These are phyloP conservation scores for Ciona savignyi DNA, from an alignment of 23 tunicate genomes.

Conservation along the genomic window DNA sequence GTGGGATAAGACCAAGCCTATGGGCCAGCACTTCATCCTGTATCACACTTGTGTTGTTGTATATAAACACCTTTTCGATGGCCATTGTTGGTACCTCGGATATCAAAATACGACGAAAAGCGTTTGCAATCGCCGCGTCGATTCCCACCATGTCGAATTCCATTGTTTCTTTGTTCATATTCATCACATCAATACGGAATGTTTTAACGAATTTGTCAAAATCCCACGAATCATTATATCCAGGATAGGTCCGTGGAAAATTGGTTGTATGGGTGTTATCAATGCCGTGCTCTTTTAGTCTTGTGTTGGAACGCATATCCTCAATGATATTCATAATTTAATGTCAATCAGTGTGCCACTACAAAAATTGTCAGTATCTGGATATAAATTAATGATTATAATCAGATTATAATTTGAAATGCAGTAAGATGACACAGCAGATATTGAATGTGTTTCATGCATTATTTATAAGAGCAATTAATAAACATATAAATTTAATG, in stretches of 20 bases:
- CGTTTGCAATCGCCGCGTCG: constrained; percentile 88
- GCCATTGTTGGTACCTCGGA: constrained; percentile 99
- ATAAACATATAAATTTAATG: too few species aligned
- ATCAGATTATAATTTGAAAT: too few species aligned
- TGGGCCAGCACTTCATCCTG: constrained; percentile 98
- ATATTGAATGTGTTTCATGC: too few species aligned
- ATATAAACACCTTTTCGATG: constrained; percentile 74
- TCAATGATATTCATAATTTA: constrained; percentile 42
- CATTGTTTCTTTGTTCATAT: constrained; percentile 47
- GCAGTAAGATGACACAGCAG: too few species aligned
- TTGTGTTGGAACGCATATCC: constrained; percentile 46
- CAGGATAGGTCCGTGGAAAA: constrained; percentile 55
- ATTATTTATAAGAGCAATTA: too few species aligned
- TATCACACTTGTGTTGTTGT: constrained; percentile 82
- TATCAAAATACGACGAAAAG: constrained; percentile 77
- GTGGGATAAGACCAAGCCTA: constrained; percentile 81
- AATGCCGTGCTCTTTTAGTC: constrained; percentile 72
- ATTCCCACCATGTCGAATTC: constrained; percentile 85
- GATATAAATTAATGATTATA: too few species aligned
- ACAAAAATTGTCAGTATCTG: too few species aligned
- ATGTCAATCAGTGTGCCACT: too few species aligned
- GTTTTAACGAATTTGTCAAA: constrained; percentile 35
- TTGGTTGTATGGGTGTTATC: constrained; percentile 55
- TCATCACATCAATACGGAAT: constrained; percentile 40
- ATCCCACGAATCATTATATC: constrained; percentile 68